Evolutionary conservation across 2,113 vertebrate species (phyloP).

Genomic region (Lophochroa leadbeateri): DNA sequence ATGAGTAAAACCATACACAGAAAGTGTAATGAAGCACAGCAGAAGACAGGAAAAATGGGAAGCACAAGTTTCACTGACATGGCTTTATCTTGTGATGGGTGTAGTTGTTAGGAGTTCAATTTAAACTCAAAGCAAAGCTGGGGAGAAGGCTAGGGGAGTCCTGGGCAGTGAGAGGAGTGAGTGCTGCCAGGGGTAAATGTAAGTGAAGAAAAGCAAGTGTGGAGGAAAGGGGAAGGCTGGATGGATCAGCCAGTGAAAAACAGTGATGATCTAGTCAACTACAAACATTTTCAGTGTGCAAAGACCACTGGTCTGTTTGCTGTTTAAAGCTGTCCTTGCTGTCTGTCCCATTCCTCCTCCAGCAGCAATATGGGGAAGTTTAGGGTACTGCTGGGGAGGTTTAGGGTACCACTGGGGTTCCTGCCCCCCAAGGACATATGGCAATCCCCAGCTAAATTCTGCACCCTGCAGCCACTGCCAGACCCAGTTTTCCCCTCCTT

Average conservation of each 20-base stretch:
- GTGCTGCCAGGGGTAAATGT: neutral
- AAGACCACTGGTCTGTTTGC: neutral
- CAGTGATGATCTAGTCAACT: neutral
- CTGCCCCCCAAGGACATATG: neutral
- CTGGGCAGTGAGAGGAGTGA: neutral
- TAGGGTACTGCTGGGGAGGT: neutral
- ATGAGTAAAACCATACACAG: neutral
- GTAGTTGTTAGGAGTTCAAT: neutral
- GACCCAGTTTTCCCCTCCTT: neutral
- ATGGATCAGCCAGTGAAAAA: neutral
- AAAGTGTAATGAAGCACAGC: neutral
- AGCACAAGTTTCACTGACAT: neutral
- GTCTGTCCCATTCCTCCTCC: fast-evolving
- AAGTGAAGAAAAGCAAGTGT: neutral
- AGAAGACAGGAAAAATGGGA: neutral
- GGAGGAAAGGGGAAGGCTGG: neutral
- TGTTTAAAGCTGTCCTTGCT: neutral
- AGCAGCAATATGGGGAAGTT: fast-evolving
- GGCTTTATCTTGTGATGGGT: neutral
- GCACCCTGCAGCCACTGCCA: neutral
- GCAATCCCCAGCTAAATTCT: neutral
- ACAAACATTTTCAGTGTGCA: neutral
- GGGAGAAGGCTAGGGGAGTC: neutral
- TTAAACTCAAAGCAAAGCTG: neutral
- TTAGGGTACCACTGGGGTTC: neutral